These are phyloP conservation scores for Amphipyra berbera DNA, from an alignment of 2,888 invertebrate species.

Conservation along the genomic window DNA sequence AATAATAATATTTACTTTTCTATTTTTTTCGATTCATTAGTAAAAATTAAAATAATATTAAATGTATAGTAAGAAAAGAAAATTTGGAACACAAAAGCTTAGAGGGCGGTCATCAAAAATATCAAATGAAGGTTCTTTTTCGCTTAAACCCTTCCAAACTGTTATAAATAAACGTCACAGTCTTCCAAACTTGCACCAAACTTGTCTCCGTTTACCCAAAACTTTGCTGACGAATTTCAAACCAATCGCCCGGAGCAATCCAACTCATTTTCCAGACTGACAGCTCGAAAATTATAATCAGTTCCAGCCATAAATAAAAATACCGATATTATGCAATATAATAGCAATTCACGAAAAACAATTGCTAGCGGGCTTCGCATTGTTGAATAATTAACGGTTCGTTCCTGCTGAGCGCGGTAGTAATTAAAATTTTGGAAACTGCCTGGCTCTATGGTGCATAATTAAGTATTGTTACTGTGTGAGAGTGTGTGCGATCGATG, in stretches of 20 bases:
- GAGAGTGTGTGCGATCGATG: constrained; percentile 34
- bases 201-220: constrained; percentile 4
- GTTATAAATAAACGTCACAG: constrained; percentile 25
- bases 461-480: constrained; percentile 40
- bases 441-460: constrained; percentile 41
- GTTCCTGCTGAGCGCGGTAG: constrained; percentile 51
- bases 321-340: constrained; percentile 56
- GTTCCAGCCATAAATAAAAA: constrained; percentile 21
- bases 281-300: not conserved
- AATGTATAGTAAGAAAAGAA: too few species aligned
- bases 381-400: constrained; percentile 61
- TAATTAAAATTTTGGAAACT: constrained; percentile 65
- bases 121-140: too few species aligned
- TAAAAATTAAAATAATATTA: too few species aligned
- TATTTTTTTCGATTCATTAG: too few species aligned
- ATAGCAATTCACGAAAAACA: constrained; percentile 61
- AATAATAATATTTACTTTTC: too few species aligned
- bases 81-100: too few species aligned
- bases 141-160: not conserved
- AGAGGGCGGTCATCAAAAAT: too few species aligned
- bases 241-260: constrained; percentile 7
- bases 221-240: constrained; percentile 21
- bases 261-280: too few species aligned
- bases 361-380: constrained; percentile 52
- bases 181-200: constrained; percentile 6